Percentiles rank a stretch among this genome's conserved stretches.
Evolutionary conservation across 35 echinoderm and acorn worm species (phyloP).

Genomic region (Apostichopus japonicus): DNA sequence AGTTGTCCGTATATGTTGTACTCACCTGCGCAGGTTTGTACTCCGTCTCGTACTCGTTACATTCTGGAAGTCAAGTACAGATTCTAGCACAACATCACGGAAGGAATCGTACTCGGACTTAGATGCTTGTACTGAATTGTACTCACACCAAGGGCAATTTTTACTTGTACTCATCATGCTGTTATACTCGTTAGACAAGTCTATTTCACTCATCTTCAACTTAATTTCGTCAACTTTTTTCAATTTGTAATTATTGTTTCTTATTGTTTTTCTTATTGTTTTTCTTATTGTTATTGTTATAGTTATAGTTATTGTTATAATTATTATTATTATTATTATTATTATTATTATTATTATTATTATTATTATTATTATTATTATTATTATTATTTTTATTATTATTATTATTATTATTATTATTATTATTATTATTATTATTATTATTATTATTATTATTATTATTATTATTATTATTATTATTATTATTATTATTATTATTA

Average conservation of each 20-base stretch:
- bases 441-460: not conserved
- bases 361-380: not conserved
- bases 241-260: not conserved
- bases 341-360: not conserved
- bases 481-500: not conserved
- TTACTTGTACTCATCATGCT: no score
- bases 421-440: not conserved
- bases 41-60: no score
- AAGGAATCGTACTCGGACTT: no score
- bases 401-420: not conserved
- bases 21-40: no score
- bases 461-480: slow-evolving; percentile 21
- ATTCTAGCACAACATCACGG: no score
- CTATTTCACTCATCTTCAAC: no score
- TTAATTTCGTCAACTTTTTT: no score
- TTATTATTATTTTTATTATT: not conserved
- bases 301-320: slow-evolving; percentile 19
- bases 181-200: no score
- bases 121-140: no score
- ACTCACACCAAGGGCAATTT: no score
- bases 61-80: no score
- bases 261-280: slow-evolving; percentile 2
- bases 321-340: not conserved
- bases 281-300: slow-evolving; percentile 10
- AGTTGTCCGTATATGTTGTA: no score